Evolutionary conservation across 2,888 invertebrate genomes (phyloP).

Genomic region (Tuta absoluta): DNA sequence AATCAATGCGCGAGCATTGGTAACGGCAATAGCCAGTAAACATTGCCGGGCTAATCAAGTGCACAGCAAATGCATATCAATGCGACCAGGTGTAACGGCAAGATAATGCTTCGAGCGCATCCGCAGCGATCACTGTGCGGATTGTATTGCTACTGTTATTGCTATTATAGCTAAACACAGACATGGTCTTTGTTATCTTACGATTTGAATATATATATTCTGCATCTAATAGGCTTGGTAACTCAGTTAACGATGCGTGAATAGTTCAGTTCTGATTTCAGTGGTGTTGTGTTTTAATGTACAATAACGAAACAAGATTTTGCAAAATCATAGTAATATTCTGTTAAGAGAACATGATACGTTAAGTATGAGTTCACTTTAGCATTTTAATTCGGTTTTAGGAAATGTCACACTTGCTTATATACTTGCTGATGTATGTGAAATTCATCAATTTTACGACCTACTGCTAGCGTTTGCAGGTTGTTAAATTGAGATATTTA

Average conservation of each 20-base stretch:
- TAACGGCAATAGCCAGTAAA: slow-evolving; percentile 34
- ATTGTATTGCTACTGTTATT: slow-evolving; percentile 24
- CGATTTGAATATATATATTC: slow-evolving; percentile 20
- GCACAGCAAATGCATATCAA: slow-evolving; percentile 60
- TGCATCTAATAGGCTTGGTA: not conserved
- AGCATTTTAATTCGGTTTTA: too few relatives aligned
- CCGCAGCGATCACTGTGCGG: slow-evolving; percentile 40
- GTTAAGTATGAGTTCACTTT: too few relatives aligned
- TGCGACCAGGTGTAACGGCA: slow-evolving; percentile 61
- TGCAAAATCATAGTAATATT: too few relatives aligned
- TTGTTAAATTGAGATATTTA: too few relatives aligned
- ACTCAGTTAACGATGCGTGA: not conserved
- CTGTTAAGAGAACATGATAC: too few relatives aligned
- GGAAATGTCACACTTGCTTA: too few relatives aligned
- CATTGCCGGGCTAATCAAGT: slow-evolving; percentile 61
- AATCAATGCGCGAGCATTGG: slow-evolving; percentile 20
- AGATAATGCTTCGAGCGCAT: slow-evolving; percentile 50
- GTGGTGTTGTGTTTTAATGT: too few relatives aligned
- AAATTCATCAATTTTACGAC: too few relatives aligned
- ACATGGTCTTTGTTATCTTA: slow-evolving; percentile 26
- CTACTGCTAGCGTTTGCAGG: too few relatives aligned
- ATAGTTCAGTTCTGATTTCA: not conserved
- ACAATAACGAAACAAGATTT: too few relatives aligned
- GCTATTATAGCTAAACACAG: slow-evolving; percentile 12
- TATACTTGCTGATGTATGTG: too few relatives aligned